A percentile compares a stretch with the other conserved stretches of the same genome.
phyloP scores from a whole-genome alignment of 2,888 invertebrate genomes.

The Lasiommata megera region DNA sequence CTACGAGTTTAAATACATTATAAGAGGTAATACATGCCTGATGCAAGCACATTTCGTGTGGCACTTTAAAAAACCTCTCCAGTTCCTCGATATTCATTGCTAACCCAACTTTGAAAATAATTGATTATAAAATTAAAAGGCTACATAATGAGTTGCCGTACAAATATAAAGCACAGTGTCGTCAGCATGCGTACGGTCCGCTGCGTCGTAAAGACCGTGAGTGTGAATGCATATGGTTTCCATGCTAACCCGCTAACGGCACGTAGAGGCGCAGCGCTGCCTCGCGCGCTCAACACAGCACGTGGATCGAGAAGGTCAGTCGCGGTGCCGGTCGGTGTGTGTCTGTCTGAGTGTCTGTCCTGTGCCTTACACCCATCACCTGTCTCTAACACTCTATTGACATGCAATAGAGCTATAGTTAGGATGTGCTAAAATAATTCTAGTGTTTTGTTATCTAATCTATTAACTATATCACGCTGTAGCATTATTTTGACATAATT shows the following conservation, averaged over 20 bases:
- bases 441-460: constrained; percentile 3
- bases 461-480: constrained; percentile 12
- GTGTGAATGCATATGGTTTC: constrained; percentile 76
- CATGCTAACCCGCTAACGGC: constrained; percentile 81
- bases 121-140: no score
- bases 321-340: constrained; percentile 30
- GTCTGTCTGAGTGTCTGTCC: constrained; percentile 11
- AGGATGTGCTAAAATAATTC: constrained; percentile 6
- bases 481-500: not conserved
- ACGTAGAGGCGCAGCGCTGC: constrained; percentile 75
- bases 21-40: no score
- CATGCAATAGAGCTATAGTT: constrained; percentile 9
- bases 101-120: no score
- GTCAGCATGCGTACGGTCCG: constrained; percentile 32
- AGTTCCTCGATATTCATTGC: no score
- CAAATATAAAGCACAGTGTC: constrained; percentile 32
- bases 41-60: no score
- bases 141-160: not conserved
- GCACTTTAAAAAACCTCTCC: no score
- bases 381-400: constrained; percentile 16
- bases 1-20: no score
- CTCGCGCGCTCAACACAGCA: constrained; percentile 82
- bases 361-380: constrained; percentile 10
- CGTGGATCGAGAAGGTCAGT: constrained; percentile 94
- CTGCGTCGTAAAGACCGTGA: constrained; percentile 47